phyloP scores from a whole-genome alignment of 2,888 invertebrate genomes.

The Phanerotoma sp. region DNA sequence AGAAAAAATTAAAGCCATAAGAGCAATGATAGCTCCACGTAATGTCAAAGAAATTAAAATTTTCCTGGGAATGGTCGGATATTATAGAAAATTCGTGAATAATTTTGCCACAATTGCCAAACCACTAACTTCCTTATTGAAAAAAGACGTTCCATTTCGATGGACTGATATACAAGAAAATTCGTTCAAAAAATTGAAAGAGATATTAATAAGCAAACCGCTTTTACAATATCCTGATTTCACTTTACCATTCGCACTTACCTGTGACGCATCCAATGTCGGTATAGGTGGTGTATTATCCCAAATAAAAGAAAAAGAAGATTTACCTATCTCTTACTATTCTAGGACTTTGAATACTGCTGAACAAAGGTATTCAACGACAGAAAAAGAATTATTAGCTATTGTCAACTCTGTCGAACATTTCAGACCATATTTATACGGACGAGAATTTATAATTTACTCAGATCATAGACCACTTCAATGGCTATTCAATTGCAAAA shows the following conservation, averaged over 20 bases:
- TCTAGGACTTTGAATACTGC: background rate
- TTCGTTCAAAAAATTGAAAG: conserved; percentile 17
- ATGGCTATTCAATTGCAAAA: no score
- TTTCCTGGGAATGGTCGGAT: background rate
- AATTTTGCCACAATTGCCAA: conserved; percentile 5
- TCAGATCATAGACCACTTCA: no score
- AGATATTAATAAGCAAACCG: conserved; percentile 4
- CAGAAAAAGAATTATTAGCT: no score
- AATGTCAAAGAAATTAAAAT: background rate
- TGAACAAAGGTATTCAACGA: no score
- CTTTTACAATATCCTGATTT: conserved; percentile 42
- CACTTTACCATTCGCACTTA: conserved; percentile 35
- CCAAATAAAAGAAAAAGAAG: conserved; percentile 32
- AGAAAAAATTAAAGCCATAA: background rate
- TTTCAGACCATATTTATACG: no score
- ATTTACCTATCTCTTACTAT: conserved; percentile 7
- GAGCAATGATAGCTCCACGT: background rate
- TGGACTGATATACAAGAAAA: conserved; percentile 19
- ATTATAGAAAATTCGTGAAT: conserved; percentile 10
- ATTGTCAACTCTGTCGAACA: no score
- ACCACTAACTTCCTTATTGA: background rate
- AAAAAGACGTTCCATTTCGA: conserved; percentile 8
- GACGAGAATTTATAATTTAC: no score
- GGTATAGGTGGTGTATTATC: no score
- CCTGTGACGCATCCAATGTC: conserved; percentile 44